These are phyloP conservation scores for Galago senegalensis DNA, from an alignment of 2,797 vertebrate species.

Conservation along the genomic window DNA sequence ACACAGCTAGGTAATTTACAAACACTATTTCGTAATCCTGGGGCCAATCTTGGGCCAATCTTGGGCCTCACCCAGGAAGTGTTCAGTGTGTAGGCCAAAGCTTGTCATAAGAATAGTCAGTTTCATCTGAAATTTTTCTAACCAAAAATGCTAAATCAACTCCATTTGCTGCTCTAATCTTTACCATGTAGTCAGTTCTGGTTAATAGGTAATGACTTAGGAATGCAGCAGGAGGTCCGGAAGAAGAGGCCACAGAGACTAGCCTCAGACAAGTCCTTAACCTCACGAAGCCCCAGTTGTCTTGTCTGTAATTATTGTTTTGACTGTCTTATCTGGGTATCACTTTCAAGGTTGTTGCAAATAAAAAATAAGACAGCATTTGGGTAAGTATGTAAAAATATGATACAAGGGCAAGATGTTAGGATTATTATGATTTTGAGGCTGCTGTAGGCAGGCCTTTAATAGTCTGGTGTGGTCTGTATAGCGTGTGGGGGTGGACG, in stretches of 20 bases:
- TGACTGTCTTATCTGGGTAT: not conserved
- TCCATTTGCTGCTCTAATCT: slow-evolving; percentile 11
- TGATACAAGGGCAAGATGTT: not conserved
- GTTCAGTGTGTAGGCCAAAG: not conserved
- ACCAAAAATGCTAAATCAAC: not conserved
- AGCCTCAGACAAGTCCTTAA: not conserved
- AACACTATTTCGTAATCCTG: slow-evolving; percentile 4
- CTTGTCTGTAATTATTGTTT: slow-evolving; percentile 20
- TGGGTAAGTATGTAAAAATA: slow-evolving; percentile 23
- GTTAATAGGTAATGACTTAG: not conserved
- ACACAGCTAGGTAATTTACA: not conserved
- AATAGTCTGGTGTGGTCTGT: not conserved
- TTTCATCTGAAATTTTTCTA: slow-evolving; percentile 46
- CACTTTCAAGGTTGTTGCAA: slow-evolving; percentile 29
- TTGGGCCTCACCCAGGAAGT: slow-evolving; percentile 9
- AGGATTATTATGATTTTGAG: not conserved
- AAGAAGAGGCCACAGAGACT: not conserved
- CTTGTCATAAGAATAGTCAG: not conserved
- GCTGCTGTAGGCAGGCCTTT: not conserved
- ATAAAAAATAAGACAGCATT: slow-evolving; percentile 8
- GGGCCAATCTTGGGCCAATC: not conserved
- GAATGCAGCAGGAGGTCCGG: not conserved
- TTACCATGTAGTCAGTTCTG: not conserved
- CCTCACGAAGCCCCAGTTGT: not conserved
- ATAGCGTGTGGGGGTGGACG: not conserved